phyloP scores from a whole-genome alignment of 1,140 invertebrate genomes.

The Vollenhovia emeryi region DNA sequence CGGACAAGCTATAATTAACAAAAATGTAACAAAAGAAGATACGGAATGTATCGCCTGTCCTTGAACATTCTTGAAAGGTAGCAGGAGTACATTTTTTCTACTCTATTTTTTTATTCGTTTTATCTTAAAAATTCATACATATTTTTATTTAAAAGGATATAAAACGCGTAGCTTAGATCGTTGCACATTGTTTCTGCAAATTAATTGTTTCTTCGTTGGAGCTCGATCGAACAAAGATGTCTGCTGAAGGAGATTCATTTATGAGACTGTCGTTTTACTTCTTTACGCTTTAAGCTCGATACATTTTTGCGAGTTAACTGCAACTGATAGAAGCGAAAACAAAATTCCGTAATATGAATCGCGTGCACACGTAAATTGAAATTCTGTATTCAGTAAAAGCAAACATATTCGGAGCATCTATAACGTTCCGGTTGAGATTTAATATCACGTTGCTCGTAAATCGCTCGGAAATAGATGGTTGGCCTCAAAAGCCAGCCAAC shows the following conservation, averaged over 20 bases:
- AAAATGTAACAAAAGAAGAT: neutral
- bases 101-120: too few species aligned
- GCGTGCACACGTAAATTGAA: neutral
- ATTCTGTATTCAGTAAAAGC: neutral
- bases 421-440: neutral
- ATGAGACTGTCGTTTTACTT: neutral
- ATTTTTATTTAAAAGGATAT: neutral
- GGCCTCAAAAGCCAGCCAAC: neutral
- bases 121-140: neutral
- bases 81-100: neutral
- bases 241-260: neutral
- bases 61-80: neutral
- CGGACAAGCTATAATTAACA: neutral
- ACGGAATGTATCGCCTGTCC: neutral
- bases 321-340: neutral
- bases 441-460: slow-evolving; percentile 10
- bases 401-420: neutral
- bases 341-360: neutral
- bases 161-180: neutral
- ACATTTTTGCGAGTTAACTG: neutral
- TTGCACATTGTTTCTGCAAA: neutral
- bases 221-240: neutral
- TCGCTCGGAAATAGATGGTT: neutral
- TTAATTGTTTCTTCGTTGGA: too few species aligned
- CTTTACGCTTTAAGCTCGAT: neutral